phyloP scores from a whole-genome alignment of 2,113 vertebrate genomes.

The Halcyon senegalensis region DNA sequence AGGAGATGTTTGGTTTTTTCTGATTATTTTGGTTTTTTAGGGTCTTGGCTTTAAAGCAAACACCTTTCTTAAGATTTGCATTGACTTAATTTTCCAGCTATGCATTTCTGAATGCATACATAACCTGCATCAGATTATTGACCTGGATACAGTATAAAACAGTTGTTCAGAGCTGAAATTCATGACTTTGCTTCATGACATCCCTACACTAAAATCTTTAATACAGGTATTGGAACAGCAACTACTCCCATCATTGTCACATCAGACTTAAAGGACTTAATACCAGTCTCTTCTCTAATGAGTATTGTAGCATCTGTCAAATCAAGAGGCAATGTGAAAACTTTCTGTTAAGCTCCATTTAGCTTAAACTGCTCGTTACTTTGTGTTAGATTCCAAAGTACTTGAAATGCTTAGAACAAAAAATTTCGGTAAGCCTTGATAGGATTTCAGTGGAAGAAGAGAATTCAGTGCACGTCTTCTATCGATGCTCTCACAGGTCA shows the following conservation, averaged over 20 bases:
- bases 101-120: not conserved
- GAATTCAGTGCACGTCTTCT: not conserved
- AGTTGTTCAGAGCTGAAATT: not conserved
- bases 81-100: not conserved
- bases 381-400: not conserved
- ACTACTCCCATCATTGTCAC: not conserved
- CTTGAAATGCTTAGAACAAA: not conserved
- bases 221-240: not conserved
- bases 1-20: not conserved
- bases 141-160: not conserved
- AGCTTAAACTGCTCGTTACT: not conserved
- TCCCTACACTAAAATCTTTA: not conserved
- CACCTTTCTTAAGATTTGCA: not conserved
- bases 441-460: not conserved
- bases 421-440: not conserved
- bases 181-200: not conserved
- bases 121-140: not conserved
- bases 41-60: not conserved
- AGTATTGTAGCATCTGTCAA: not conserved
- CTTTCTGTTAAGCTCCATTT: not conserved
- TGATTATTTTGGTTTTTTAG: not conserved
- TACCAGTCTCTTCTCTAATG: not conserved
- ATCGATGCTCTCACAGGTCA: not conserved
- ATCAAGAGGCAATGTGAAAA: not conserved
- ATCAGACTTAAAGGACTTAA: not conserved